A percentile compares a stretch with the other conserved stretches of the same genome.
Evolutionary conservation across 2,113 vertebrate species (phyloP).

Genomic region (Bagarius yarrelli): DNA sequence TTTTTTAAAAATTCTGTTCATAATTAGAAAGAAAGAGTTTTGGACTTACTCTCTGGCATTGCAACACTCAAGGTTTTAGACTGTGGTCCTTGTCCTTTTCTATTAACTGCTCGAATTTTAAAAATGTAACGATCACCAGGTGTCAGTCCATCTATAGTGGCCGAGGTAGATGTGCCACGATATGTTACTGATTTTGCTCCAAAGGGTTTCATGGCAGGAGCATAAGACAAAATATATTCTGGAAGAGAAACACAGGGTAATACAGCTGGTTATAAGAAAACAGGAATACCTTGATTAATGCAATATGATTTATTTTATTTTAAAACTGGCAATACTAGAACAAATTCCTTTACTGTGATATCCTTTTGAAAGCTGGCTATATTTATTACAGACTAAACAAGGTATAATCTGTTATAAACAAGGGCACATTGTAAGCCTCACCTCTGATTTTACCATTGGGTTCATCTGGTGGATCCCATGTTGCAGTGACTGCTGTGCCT

Average conservation of each 20-base stretch:
- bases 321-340: not conserved
- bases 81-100: slow-evolving; percentile 89
- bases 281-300: slow-evolving; percentile 11
- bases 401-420: not conserved
- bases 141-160: slow-evolving; percentile 86
- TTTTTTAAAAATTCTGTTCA: not conserved
- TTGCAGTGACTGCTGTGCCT: slow-evolving; percentile 83
- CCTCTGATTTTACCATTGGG: slow-evolving; percentile 90
- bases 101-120: slow-evolving; percentile 92
- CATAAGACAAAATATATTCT: slow-evolving; percentile 98
- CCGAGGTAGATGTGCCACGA: slow-evolving; percentile 80
- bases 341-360: not conserved
- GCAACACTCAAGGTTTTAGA: slow-evolving; percentile 88
- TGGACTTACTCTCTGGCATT: slow-evolving; percentile 84
- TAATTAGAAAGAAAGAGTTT: slow-evolving; percentile 1
- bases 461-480: slow-evolving; percentile 90
- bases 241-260: slow-evolving; percentile 68
- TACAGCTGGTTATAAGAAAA: slow-evolving; percentile 14
- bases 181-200: slow-evolving; percentile 91
- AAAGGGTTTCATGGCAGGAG: slow-evolving; percentile 95
- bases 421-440: slow-evolving; percentile 51
- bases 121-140: slow-evolving; percentile 96
- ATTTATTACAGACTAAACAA: not conserved
- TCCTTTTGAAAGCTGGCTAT: not conserved
- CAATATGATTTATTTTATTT: slow-evolving; percentile 18